Percentiles rank a stretch among this genome's conserved stretches.
Evolutionary conservation across 2,797 vertebrate species (phyloP).

Genomic region (Leptoclinus maculatus): DNA sequence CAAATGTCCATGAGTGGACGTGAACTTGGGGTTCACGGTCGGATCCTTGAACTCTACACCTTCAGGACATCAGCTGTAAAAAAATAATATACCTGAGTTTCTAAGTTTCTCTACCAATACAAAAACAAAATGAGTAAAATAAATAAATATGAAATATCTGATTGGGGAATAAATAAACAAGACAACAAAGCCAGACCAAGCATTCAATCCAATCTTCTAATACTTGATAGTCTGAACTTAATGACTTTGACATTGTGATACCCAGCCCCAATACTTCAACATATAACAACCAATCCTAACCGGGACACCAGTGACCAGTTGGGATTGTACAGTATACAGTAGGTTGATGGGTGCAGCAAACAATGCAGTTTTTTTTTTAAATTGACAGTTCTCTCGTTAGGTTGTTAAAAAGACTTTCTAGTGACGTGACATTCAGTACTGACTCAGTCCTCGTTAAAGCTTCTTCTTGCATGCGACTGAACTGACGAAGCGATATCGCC

Average conservation of each 20-base stretch:
- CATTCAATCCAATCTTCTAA: neutral
- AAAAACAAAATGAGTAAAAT: neutral
- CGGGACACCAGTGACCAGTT: neutral
- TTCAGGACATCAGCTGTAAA: neutral
- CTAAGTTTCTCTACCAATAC: neutral
- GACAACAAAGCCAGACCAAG: neutral
- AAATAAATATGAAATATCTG: neutral
- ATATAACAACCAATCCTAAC: neutral
- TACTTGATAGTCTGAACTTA: neutral
- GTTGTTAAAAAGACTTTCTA: conserved; percentile 8
- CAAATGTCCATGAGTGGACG: neutral
- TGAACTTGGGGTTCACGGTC: neutral
- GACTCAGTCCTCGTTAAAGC: neutral
- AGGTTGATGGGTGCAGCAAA: neutral
- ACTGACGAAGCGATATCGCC: conserved; percentile 14
- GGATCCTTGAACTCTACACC: too few species aligned
- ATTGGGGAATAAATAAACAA: neutral
- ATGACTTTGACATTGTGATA: neutral
- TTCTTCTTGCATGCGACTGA: conserved; percentile 10
- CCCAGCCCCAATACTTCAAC: neutral
- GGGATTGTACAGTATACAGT: neutral
- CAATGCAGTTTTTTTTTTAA: neutral
- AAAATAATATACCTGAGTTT: neutral
- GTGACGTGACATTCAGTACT: neutral
- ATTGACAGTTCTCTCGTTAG: neutral